Conservation (phyloP, 2,797 vertebrate genomes). For the Artibeus jamaicensis region DNA sequence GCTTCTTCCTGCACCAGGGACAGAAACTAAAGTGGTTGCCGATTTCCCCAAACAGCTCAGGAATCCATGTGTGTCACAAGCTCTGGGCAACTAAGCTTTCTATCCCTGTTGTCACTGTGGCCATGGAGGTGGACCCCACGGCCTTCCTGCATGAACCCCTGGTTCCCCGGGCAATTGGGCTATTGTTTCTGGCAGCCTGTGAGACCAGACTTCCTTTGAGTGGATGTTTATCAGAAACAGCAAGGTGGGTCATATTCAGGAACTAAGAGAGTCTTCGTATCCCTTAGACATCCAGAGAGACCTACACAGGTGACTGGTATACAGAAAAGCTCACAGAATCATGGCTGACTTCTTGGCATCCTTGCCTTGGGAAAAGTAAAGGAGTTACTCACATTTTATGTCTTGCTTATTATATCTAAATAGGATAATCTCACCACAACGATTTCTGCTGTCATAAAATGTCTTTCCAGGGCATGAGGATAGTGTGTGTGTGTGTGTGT, state of each 20-base stretch:
- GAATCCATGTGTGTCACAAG: not conserved
- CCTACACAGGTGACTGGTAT: not conserved
- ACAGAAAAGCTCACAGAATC: not conserved
- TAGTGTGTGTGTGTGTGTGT: not conserved
- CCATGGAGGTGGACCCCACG: rapidly evolving
- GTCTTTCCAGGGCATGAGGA: not conserved
- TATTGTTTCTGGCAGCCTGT: not conserved
- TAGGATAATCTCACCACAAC: not conserved
- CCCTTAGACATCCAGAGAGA: not conserved
- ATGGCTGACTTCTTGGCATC: not conserved
- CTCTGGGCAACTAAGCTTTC: not conserved
- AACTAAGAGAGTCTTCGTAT: not conserved
- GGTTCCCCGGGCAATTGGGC: conserved; percentile 22
- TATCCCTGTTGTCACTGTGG: not conserved
- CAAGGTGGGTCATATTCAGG: not conserved
- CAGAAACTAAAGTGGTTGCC: not conserved
- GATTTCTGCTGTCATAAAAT: not conserved
- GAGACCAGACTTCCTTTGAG: not conserved
- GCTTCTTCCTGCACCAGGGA: not conserved
- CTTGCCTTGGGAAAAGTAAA: not conserved
- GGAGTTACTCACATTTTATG: not conserved
- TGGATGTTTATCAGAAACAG: not conserved
- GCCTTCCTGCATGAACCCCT: not conserved
- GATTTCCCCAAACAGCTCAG: not conserved
- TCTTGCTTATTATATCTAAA: conserved; percentile 5